Evolutionary conservation across 2,888 invertebrate species (phyloP), one percentile per base, ranked within the genome.

Genomic region (Pammene fasciana): DNA sequence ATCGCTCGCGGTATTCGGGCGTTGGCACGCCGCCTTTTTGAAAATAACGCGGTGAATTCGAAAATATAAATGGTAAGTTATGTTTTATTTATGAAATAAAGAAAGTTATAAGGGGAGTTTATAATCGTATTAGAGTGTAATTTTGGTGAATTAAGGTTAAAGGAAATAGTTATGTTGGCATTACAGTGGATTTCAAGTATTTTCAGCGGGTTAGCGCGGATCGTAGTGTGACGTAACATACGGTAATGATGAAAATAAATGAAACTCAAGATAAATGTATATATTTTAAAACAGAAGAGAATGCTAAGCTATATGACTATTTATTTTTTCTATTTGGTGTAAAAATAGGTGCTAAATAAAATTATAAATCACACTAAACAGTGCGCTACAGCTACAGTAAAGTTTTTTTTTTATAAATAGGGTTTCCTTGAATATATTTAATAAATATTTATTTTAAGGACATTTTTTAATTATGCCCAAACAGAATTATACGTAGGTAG

Each of bases 41-140:
- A 67, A 70, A 56, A 72, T 72, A 80, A 76, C 83, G 82, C 85
- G 85, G 79, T 79, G 74, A 34, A 79, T 81, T 82, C 81, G 64
- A 83, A 83, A 54, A 79, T 75, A 81, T 64, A 76, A 85, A 91
- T 90, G 92, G 92, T 91, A 75, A 90, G 90, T 86, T 66, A 36
- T 67, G 62, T 57, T 65, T 56, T 52, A 38, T 16, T 18, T 48
- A 48, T 16, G 1, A 36, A 16, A 16, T 46, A 18, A 45, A 34
- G 34, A 36, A 1, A 18, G n/a, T 45, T 10, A 26, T 26, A 26
- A 8, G 8, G n/a, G 18, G 8, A 54, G n/a, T 34, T 10, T 34
- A 34, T 0, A 34, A n/a, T n/a, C 8, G 8, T 5, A 26, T 26
- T 13, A 13, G 6, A 8, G 8, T 54, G n/a, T 5, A 3, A 13